A percentile compares a stretch with the other conserved stretches of the same genome.
Evolutionary conservation across 2,888 invertebrate genomes (phyloP).

Genomic region (Nomada fucata): DNA sequence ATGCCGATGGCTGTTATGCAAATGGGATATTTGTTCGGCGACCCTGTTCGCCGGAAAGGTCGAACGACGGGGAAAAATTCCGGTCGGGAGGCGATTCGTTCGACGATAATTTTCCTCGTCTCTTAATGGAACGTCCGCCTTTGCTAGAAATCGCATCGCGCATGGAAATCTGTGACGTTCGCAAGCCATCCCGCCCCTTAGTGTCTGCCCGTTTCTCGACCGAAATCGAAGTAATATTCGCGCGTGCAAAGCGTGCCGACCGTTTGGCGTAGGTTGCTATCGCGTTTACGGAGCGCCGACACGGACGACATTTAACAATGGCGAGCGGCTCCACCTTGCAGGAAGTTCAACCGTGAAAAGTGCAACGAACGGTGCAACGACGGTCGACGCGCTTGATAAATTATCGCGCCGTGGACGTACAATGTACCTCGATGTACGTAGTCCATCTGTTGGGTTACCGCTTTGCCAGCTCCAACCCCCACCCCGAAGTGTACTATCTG

Average conservation of each 20-base stretch:
- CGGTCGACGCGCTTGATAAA: neutral
- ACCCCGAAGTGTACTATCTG: neutral
- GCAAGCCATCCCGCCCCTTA: too few species aligned
- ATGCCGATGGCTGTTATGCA: slow-evolving; percentile 4
- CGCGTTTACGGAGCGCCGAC: slow-evolving; percentile 1
- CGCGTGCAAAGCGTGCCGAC: too few species aligned
- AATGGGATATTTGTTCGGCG: slow-evolving; percentile 12
- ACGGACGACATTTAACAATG: slow-evolving; percentile 46
- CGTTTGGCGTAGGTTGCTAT: neutral
- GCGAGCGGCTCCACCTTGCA: slow-evolving; percentile 4
- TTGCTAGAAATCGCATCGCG: too few species aligned
- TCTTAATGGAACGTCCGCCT: too few species aligned
- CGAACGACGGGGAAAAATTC: neutral
- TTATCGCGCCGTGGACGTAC: neutral
- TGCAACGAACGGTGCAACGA: slow-evolving; percentile 17
- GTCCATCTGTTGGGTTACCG: too few species aligned
- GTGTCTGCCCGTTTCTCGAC: too few species aligned
- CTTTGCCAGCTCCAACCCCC: too few species aligned
- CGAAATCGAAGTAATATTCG: too few species aligned
- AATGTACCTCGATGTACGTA: too few species aligned
- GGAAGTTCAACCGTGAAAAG: slow-evolving; percentile 45
- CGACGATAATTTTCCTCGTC: too few species aligned
- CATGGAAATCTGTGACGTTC: too few species aligned
- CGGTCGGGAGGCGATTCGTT: neutral
- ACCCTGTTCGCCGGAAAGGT: slow-evolving; percentile 17